Evolutionary conservation across 2,888 invertebrate genomes (phyloP), one percentile per base, ranked within the genome.

Genomic region (Aromia moschata): DNA sequence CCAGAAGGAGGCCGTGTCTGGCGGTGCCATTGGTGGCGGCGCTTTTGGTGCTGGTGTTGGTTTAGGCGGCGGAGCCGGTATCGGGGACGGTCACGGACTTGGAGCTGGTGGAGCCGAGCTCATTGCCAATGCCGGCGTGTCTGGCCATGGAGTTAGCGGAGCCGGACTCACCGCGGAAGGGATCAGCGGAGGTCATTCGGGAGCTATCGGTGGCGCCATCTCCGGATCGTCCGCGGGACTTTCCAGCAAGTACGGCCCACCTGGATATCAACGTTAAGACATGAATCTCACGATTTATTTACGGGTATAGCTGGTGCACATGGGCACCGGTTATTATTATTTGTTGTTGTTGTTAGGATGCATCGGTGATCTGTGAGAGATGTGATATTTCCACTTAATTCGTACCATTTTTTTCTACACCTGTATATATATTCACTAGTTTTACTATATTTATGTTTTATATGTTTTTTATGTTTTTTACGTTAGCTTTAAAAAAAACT

Each of bases 1-100:
- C 65, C 89, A 89, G 82, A 84, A 83, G 75, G 83, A 84, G 67
- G 14, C 38, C 18, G 58, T 41, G 25, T 56, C 49, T 47, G 56
- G 52, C 11, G 47, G 44, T 31, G 49, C 37, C 30, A 25, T 3
- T 14, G 62, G 56, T 12, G 57, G 52, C 16, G 65, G 60, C 11
- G 59, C 57, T 9, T 33, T 49, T 31, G 37, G 59, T 10, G 64
- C 63, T 16, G 46, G 38, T 5, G 30, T 12, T 14, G 33, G 14
- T n/a, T 14, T 14, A 14, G 17, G 15, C 10, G 60, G 52, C 11
- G 51, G 33, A 33, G 51, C 40, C 10, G 36, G 17, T 10, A 7
- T 45, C 46, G 58, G 46, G 11, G 44, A 17, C 3, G 45, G 41
- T 25, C 45, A 31, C 31, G 55, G 54, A 17, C 17, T 18, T 14